Evolutionary conservation across 2,797 vertebrate species (phyloP).

Genomic region (Petrocephalus schoutedeni): DNA sequence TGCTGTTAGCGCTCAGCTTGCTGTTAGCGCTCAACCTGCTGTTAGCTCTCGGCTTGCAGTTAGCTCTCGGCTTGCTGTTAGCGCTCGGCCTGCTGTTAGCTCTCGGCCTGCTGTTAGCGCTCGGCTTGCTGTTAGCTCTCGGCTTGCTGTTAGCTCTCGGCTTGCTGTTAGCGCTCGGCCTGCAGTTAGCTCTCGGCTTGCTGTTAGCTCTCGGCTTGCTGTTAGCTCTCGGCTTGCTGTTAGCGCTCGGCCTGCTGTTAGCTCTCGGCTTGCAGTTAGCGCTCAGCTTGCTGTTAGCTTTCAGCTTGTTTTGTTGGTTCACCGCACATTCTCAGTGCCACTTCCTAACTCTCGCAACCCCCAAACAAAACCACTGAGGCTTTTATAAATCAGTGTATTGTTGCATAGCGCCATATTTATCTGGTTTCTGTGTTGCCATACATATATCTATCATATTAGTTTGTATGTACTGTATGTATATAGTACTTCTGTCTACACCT

Average conservation of each 20-base stretch:
- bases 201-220: too few species aligned
- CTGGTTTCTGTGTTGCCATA: not conserved
- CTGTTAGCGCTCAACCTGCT: not conserved
- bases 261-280: not conserved
- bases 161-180: too few species aligned
- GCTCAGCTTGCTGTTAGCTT: not conserved
- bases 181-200: too few species aligned
- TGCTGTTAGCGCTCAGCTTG: not conserved
- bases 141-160: too few species aligned
- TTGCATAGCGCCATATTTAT: not conserved
- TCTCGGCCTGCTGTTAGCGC: too few species aligned
- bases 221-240: too few species aligned
- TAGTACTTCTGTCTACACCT: not conserved
- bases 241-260: not conserved
- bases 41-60: not conserved
- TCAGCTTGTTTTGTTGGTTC: not conserved
- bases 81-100: too few species aligned
- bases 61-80: not conserved
- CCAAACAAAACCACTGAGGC: not conserved
- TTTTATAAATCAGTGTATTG: not conserved
- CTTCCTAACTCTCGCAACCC: not conserved
- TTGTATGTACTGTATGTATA: not conserved
- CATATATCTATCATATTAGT: not conserved
- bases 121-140: too few species aligned
- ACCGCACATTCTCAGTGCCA: not conserved